These are phyloP conservation scores for Myotis pilosus DNA, from an alignment of 2,797 vertebrate genomes.

Conservation along the genomic window DNA sequence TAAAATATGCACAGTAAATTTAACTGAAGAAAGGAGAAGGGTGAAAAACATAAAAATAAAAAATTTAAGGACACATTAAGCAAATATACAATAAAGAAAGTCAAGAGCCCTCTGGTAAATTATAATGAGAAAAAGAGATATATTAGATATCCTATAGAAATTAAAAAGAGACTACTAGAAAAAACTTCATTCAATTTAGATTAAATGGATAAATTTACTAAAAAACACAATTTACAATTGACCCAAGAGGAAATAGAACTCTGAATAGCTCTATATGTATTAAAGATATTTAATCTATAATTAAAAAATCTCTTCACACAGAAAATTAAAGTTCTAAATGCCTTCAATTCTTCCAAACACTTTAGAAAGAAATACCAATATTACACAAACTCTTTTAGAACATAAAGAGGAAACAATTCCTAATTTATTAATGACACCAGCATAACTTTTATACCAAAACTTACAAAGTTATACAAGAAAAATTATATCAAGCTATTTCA, in stretches of 20 bases:
- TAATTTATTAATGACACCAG: not conserved
- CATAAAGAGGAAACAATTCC: not conserved
- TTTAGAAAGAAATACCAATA: not conserved
- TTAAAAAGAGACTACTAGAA: not conserved
- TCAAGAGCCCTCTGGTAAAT: not conserved
- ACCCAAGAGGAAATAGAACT: not conserved
- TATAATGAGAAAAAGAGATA: not conserved
- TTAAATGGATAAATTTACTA: not conserved
- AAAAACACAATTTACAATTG: not conserved
- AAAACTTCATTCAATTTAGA: not conserved
- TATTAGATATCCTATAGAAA: not conserved
- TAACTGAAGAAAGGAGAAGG: not conserved
- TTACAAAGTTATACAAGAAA: not conserved
- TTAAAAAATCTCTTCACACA: not conserved
- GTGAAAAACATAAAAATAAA: not conserved
- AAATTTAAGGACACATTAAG: not conserved
- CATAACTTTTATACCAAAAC: not conserved
- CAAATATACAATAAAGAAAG: not conserved
- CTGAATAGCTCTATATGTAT: not conserved
- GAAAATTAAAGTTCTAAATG: not conserved
- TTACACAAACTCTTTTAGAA: not conserved
- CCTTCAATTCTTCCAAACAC: not conserved
- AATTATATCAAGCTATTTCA: not conserved
- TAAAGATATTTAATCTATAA: not conserved
- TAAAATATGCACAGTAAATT: not conserved